Evolutionary conservation across 2,797 vertebrate genomes (phyloP).

Genomic region (Aldrovandia affinis): DNA sequence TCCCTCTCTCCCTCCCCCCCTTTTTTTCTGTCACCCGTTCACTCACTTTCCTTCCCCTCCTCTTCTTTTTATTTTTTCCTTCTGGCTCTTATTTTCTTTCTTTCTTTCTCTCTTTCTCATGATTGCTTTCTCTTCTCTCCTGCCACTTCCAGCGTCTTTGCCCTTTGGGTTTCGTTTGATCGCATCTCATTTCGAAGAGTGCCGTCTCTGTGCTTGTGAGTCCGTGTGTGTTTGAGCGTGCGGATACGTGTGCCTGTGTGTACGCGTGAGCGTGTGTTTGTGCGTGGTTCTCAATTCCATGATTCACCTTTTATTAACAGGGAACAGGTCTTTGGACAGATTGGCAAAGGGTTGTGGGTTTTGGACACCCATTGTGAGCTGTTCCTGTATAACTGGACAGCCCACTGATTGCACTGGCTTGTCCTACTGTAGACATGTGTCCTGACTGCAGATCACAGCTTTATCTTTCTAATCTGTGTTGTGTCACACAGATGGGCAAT

Average conservation of each 20-base stretch:
- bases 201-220: background rate
- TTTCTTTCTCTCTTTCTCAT: background rate
- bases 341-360: background rate
- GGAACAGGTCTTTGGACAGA: background rate
- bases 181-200: background rate
- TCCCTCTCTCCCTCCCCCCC: background rate
- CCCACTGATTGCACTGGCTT: background rate
- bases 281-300: background rate
- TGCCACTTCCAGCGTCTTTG: background rate
- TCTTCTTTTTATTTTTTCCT: conserved; percentile 1
- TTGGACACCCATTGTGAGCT: background rate
- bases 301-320: background rate
- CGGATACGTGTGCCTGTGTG: no score
- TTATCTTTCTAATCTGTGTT: conserved; percentile 59
- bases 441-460: conserved; percentile 52
- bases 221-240: no score
- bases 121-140: background rate
- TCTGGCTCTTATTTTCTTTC: background rate
- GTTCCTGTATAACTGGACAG: no score
- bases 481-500: conserved; percentile 46
- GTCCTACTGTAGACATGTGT: background rate
- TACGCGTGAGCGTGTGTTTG: background rate
- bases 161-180: background rate
- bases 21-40: conserved; percentile 5
- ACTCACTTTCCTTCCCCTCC: conserved; percentile 7